A percentile compares a stretch with the other conserved stretches of the same genome.
These are phyloP conservation scores for Prosapia bicincta DNA, from an alignment of 2,888 invertebrate genomes.

Conservation along the genomic window DNA sequence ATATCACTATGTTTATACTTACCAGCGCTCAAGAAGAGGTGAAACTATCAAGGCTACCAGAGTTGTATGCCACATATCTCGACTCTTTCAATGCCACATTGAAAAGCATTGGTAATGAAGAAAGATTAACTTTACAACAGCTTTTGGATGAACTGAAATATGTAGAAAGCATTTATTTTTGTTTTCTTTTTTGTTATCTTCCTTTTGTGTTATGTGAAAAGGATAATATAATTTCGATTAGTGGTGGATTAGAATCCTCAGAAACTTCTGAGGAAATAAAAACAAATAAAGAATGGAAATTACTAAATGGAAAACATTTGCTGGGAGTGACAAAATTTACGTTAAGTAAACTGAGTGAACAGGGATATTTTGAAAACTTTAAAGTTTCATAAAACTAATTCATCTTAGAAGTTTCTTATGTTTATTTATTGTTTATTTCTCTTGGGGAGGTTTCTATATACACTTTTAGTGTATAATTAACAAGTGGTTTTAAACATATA, in stretches of 20 bases:
- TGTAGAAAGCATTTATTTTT: background rate
- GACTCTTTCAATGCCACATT: constrained; percentile 21
- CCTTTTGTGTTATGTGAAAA: background rate
- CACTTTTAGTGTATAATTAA: no score
- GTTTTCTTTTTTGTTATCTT: background rate
- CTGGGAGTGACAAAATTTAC: background rate
- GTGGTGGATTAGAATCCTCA: background rate
- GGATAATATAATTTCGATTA: background rate
- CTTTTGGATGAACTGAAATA: background rate
- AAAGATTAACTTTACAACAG: background rate
- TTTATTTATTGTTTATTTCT: no score
- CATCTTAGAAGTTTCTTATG: no score
- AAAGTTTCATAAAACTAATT: no score
- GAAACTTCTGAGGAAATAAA: background rate
- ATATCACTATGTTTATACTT: constrained; percentile 30
- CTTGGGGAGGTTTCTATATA: no score
- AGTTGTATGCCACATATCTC: constrained; percentile 14
- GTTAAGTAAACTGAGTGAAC: background rate
- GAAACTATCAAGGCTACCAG: constrained; percentile 6
- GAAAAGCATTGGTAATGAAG: constrained; percentile 6
- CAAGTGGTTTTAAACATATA: no score
- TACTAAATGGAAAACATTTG: background rate
- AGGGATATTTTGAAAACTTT: background rate
- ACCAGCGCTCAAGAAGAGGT: constrained; percentile 27
- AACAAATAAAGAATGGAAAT: background rate